Conservation (phyloP, 2,113 vertebrate genomes). For the Hassar affinis region DNA sequence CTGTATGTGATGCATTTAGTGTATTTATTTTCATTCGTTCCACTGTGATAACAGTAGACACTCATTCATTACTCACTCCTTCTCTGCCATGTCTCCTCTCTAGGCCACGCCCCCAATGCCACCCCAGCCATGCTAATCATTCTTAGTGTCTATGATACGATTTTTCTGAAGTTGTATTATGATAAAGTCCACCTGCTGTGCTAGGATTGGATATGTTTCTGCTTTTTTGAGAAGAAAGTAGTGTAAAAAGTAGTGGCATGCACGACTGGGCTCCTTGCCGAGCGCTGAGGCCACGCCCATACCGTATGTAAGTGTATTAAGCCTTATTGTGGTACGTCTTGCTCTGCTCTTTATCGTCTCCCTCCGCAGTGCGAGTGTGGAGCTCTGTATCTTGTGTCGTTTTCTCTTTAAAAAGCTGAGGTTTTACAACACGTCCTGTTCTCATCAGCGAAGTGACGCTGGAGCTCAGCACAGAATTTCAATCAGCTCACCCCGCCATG, state of each 20-base stretch:
- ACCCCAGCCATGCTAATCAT: neutral
- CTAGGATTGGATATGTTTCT: neutral
- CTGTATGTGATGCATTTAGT: too few species aligned
- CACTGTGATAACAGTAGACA: neutral
- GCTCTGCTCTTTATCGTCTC: neutral
- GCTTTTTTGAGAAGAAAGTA: neutral
- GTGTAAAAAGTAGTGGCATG: neutral
- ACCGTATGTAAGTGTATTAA: too few species aligned
- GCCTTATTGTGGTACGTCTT: neutral
- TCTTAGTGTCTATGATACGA: neutral
- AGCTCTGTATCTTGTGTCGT: neutral
- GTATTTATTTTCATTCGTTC: too few species aligned
- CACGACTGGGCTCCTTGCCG: too few species aligned
- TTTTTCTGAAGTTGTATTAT: neutral
- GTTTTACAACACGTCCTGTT: constrained; percentile 47
- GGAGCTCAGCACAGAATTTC: constrained; percentile 37
- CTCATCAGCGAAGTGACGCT: constrained; percentile 41
- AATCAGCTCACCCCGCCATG: constrained; percentile 46
- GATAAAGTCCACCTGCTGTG: neutral
- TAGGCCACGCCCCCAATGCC: neutral
- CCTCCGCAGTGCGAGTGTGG: neutral
- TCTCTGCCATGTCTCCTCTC: neutral
- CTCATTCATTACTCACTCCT: neutral
- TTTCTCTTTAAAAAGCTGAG: constrained; percentile 10
- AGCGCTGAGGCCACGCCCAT: neutral